Base-by-base conservation (phyloP, 2,113 vertebrate genomes). In the Cardinalis cardinalis region DNA sequence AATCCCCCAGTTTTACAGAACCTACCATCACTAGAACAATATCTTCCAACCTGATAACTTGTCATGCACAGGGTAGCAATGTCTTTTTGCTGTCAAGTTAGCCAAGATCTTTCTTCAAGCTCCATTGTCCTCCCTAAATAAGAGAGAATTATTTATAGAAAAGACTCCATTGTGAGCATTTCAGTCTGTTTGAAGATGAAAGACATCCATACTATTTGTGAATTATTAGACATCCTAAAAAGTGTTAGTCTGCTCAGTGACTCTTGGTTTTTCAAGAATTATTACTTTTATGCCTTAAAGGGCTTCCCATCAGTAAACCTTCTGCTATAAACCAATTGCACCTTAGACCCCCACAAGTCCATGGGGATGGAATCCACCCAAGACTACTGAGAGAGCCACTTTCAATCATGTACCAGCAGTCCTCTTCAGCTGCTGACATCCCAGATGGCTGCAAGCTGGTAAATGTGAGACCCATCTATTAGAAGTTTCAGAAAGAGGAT, bases 141-240 rank as follows among this genome's bases (percentile, higher is more conserved):
- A 95, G 43, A 94, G 59, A 81, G 80, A 93, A 95, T 93, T 94
- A 90, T 95, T 95, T 92, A 93, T 92, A 72, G 89, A 56, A 78
- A 65, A 89, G 58, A 41, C 25, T 88, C 73, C 52, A 56, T 81
- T 78, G 65, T 93, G 91, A 87, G 36, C 25, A 68, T 66, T 84
- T 92, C 63, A 64, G 31, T 77, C 51, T 92, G 48, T 87, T 51
- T 90, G 87, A 92, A 90, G 91, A 84, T 78, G 60, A 91, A 86
- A 94, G 80, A 90, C 80, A 63, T 36, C 31, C 6, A 0, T 88
- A 61, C 56, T 78, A 43, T 84, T 92, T 84, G 32, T 73, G 77
- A 87, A 65, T 68, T 81, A 55, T 59, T 80, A 92, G 61, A 70
- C 52, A 80, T 23, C 25, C 15, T 88, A 77, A 93, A 93, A 88